Conservation (phyloP, 2,888 invertebrate species). For the Pantelozetes paolii region DNA sequence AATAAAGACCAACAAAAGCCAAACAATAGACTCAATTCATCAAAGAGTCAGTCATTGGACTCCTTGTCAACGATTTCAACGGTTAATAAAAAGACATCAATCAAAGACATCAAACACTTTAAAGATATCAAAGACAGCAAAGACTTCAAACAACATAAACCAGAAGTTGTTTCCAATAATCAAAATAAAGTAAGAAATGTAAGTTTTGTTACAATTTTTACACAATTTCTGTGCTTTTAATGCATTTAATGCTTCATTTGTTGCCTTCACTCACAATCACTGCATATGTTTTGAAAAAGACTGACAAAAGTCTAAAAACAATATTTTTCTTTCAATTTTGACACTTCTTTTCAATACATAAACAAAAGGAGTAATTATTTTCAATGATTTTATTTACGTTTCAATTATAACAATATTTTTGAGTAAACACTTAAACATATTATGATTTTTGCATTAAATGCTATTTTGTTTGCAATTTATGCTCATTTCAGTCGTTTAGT, state of each 20-base stretch:
- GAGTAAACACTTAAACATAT: no score
- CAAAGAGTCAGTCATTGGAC: constrained; percentile 27
- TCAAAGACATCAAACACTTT: background rate
- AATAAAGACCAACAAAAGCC: constrained; percentile 18
- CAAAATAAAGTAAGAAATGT: no score
- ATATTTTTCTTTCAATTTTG: background rate
- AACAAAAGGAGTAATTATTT: background rate
- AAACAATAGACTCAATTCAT: background rate
- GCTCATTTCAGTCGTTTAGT: no score
- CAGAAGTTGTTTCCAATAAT: constrained; percentile 9
- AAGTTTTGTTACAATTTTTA: background rate
- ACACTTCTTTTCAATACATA: background rate
- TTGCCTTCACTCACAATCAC: background rate
- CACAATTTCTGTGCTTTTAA: no score
- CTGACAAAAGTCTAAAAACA: background rate
- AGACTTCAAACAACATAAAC: no score
- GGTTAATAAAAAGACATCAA: constrained; percentile 20
- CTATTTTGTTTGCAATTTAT: no score
- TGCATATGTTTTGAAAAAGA: background rate
- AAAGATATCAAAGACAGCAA: no score
- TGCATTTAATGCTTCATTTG: background rate
- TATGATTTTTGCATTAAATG: no score
- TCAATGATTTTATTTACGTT: no score
- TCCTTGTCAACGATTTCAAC: constrained; percentile 3
- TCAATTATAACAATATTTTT: no score